Percentiles rank a stretch among this genome's conserved stretches.
Evolutionary conservation across 2,797 vertebrate species (phyloP).

Genomic region (Aldrovandia affinis): DNA sequence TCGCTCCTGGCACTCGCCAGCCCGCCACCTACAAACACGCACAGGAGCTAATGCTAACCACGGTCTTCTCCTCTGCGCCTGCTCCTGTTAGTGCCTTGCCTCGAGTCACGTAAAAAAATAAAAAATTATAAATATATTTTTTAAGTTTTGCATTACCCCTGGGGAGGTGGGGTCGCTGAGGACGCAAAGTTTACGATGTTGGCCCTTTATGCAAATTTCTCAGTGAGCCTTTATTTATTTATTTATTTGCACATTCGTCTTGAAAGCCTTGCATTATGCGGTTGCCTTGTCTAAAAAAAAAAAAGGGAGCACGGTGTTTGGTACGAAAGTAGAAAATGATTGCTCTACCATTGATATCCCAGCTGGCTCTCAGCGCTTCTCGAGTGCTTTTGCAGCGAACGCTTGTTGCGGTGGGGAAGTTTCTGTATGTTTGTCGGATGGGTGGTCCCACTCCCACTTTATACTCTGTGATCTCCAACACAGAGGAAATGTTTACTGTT

Average conservation of each 20-base stretch:
- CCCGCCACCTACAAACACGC: not conserved
- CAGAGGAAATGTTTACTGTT: not conserved
- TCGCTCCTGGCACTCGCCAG: not conserved
- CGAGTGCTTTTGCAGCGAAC: not conserved
- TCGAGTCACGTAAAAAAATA: not conserved
- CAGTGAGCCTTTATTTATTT: not conserved
- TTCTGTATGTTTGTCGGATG: not conserved
- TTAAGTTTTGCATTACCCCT: not conserved
- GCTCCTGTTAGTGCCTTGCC: not conserved
- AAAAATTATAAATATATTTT: no score
- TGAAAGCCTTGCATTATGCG: not conserved
- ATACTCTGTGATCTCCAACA: not conserved
- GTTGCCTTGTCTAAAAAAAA: not conserved
- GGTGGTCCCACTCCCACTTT: constrained; percentile 21
- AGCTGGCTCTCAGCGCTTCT: not conserved
- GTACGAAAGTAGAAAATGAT: not conserved
- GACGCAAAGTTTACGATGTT: no score
- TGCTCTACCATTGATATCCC: not conserved
- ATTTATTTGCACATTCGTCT: not conserved
- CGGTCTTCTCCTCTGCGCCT: not conserved
- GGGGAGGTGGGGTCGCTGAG: not conserved
- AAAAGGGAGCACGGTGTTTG: not conserved
- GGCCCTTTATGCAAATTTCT: not conserved
- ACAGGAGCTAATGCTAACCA: not conserved
- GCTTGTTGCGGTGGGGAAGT: not conserved